Conservation (phyloP, 2,888 invertebrate genomes). For the Unio delphinus region DNA sequence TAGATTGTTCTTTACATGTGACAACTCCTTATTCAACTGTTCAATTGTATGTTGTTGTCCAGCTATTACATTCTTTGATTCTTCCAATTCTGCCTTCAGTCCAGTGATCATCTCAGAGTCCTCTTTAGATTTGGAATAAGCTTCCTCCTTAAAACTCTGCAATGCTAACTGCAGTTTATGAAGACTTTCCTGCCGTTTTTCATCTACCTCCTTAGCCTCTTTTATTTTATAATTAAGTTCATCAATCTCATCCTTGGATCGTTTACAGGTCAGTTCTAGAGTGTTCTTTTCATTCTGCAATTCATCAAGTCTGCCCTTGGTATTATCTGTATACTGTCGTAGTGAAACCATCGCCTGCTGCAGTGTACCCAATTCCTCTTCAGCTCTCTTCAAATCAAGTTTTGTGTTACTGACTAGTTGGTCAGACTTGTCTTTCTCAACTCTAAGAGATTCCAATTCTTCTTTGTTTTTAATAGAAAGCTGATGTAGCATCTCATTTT, state of each 20-base stretch:
- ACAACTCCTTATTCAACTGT: constrained; percentile 4
- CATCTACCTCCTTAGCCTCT: constrained; percentile 4
- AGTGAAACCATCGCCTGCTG: no score
- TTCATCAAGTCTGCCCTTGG: neutral
- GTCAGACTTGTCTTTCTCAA: constrained; percentile 9
- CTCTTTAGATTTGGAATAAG: no score
- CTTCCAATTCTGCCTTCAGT: constrained; percentile 17
- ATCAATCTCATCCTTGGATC: constrained; percentile 15
- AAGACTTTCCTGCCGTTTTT: constrained; percentile 9
- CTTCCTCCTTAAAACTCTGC: no score
- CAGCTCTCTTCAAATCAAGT: no score
- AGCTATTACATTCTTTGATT: constrained; percentile 15
- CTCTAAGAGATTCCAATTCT: constrained; percentile 8
- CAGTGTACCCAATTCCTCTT: no score
- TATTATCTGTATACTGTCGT: no score
- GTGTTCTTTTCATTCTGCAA: constrained; percentile 14
- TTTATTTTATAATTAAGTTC: constrained; percentile 2
- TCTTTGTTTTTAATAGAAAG: constrained; percentile 1
- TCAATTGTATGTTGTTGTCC: constrained; percentile 19
- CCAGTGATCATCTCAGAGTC: no score
- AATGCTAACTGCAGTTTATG: no score
- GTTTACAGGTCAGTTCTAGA: constrained; percentile 12
- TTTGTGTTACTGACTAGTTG: no score
- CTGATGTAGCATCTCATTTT: no score
- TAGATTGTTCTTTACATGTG: constrained; percentile 4